phyloP scores from a whole-genome alignment of 2,888 invertebrate genomes.

The Macrostomum cliftonense region DNA sequence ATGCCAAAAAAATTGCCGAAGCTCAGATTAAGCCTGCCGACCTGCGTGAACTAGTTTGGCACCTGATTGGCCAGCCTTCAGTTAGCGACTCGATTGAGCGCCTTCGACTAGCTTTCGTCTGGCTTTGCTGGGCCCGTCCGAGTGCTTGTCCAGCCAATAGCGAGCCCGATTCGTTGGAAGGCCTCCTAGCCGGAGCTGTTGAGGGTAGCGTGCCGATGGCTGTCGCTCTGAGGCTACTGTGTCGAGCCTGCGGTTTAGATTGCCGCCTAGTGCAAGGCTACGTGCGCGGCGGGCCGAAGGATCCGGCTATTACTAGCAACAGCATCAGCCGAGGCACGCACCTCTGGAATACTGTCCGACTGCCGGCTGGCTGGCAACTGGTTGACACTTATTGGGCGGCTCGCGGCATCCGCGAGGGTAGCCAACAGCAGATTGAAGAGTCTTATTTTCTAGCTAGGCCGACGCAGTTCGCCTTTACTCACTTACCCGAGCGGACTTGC shows the following conservation, averaged over 20 bases:
- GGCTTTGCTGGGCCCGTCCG: constrained; percentile 1
- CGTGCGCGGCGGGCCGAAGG: constrained; percentile 21
- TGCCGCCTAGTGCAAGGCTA: too few relatives aligned
- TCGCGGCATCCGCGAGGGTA: constrained; percentile 34
- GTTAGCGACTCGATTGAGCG: constrained; percentile 3
- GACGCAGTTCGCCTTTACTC: constrained; percentile 36
- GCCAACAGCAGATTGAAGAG: constrained; percentile 34
- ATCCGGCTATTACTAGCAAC: constrained; percentile 35
- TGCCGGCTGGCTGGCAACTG: constrained; percentile 35
- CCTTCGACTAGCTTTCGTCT: constrained; percentile 2
- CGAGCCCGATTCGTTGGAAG: too few relatives aligned
- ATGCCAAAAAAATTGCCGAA: constrained; percentile 36
- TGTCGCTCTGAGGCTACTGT: constrained; percentile 1
- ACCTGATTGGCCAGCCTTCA: neutral
- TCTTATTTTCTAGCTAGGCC: constrained; percentile 38
- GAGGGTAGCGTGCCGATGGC: neutral
- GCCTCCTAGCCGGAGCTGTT: too few relatives aligned
- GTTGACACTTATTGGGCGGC: constrained; percentile 38
- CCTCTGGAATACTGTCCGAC: constrained; percentile 37
- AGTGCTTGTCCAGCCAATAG: too few relatives aligned
- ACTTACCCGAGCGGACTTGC: constrained; percentile 34
- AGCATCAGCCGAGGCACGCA: constrained; percentile 35
- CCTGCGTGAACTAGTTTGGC: constrained; percentile 1
- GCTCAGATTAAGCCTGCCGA: constrained; percentile 22
- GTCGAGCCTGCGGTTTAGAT: neutral